phyloP scores from a whole-genome alignment of 2,797 vertebrate species.

The Monodelphis domestica region DNA sequence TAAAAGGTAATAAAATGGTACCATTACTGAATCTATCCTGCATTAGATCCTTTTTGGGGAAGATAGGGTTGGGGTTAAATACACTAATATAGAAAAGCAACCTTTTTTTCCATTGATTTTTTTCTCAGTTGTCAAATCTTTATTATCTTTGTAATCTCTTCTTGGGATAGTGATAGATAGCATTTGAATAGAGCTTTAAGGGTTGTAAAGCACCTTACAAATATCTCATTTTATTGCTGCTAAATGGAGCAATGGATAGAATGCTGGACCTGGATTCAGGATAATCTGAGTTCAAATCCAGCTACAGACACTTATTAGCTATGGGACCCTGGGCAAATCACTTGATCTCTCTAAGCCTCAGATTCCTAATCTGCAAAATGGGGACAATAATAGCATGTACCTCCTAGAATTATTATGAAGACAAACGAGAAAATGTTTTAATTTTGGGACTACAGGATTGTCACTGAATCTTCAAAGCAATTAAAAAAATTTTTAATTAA shows the following conservation, averaged over 20 bases:
- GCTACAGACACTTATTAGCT: background rate
- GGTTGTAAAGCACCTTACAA: background rate
- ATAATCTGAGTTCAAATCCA: background rate
- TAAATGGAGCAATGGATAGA: background rate
- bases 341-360: background rate
- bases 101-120: background rate
- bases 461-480: background rate
- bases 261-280: background rate
- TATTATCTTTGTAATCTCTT: background rate
- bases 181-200: background rate
- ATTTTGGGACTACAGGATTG: background rate
- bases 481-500: background rate
- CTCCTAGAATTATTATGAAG: background rate
- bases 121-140: background rate
- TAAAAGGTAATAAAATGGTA: background rate
- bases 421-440: background rate
- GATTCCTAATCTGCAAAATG: background rate
- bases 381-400: background rate
- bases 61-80: background rate
- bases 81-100: background rate
- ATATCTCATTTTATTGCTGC: background rate
- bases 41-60: background rate
- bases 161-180: background rate
- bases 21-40: background rate
- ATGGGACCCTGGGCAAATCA: background rate